Evolutionary conservation across 2,888 invertebrate species (phyloP).

Genomic region (Drosophila tanythrix): DNA sequence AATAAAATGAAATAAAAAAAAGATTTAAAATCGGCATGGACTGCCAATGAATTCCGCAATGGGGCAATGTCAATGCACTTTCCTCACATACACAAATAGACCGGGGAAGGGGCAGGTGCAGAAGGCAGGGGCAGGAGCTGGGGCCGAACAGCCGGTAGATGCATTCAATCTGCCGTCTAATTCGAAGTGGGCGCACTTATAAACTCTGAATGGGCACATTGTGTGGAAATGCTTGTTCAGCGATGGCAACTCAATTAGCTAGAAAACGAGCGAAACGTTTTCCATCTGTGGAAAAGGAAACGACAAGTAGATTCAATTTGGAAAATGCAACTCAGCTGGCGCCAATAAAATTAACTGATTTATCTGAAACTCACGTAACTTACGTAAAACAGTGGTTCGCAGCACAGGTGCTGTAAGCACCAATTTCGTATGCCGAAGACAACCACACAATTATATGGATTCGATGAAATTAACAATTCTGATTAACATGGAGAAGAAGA

Average conservation of each 20-base stretch:
- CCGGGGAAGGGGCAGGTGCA: not conserved
- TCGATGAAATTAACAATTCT: constrained; percentile 60
- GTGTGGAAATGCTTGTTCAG: constrained; percentile 45
- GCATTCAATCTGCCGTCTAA: constrained; percentile 42
- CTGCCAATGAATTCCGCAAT: constrained; percentile 72
- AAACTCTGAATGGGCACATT: constrained; percentile 40
- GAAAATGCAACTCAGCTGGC: constrained; percentile 9
- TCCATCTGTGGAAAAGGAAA: constrained; percentile 6
- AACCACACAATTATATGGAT: constrained; percentile 42
- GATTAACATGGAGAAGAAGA: constrained; percentile 27
- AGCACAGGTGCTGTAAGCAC: constrained; percentile 1
- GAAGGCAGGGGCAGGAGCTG: too few species aligned
- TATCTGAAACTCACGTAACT: constrained; percentile 3
- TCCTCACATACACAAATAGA: constrained; percentile 60
- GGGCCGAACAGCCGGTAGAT: constrained; percentile 2
- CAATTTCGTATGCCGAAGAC: constrained; percentile 55
- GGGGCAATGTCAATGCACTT: constrained; percentile 76
- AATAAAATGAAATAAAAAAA: constrained; percentile 32
- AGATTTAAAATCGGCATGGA: constrained; percentile 67
- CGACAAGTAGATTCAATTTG: not conserved
- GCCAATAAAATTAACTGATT: constrained; percentile 9
- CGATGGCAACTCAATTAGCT: constrained; percentile 47
- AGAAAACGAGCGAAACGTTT: constrained; percentile 27
- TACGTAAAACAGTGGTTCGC: not conserved
- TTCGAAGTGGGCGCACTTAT: constrained; percentile 36